phyloP scores from a whole-genome alignment of 2,888 invertebrate species.

The Cheilosia pagana region DNA sequence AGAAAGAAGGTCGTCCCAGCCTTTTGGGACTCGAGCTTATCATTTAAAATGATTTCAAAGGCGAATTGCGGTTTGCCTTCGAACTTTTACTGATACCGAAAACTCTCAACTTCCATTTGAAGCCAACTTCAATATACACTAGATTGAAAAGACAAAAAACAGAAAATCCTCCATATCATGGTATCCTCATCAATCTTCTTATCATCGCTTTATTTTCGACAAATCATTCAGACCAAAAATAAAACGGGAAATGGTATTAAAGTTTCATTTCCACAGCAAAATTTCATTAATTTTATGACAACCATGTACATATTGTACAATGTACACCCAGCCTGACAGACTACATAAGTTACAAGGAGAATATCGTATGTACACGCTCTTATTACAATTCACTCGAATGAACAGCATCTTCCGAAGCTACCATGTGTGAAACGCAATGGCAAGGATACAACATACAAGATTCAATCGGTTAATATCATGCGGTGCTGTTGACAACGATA shows the following conservation, averaged over 20 bases:
- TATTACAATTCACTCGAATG: constrained; percentile 40
- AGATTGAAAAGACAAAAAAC: not conserved
- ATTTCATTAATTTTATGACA: constrained; percentile 62
- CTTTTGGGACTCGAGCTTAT: too few species aligned
- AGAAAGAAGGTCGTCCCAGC: too few species aligned
- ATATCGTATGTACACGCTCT: constrained; percentile 21
- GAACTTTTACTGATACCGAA: too few species aligned
- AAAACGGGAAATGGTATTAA: constrained; percentile 20
- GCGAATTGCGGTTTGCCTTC: too few species aligned
- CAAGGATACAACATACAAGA: constrained; percentile 45
- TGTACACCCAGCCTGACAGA: not conserved
- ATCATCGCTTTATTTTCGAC: constrained; percentile 57
- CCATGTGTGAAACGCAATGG: constrained; percentile 62
- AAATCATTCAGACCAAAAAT: constrained; percentile 38
- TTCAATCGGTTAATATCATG: constrained; percentile 43
- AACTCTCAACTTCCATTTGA: not conserved
- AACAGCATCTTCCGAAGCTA: constrained; percentile 53
- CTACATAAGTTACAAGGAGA: not conserved
- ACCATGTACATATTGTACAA: not conserved
- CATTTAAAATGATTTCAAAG: too few species aligned
- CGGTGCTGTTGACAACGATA: constrained; percentile 35
- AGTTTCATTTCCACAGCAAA: constrained; percentile 40
- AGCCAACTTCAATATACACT: not conserved
- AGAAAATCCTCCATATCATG: constrained; percentile 16
- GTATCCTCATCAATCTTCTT: constrained; percentile 63